phyloP scores from a whole-genome alignment of 2,113 vertebrate genomes.

The Myotis davidii region DNA sequence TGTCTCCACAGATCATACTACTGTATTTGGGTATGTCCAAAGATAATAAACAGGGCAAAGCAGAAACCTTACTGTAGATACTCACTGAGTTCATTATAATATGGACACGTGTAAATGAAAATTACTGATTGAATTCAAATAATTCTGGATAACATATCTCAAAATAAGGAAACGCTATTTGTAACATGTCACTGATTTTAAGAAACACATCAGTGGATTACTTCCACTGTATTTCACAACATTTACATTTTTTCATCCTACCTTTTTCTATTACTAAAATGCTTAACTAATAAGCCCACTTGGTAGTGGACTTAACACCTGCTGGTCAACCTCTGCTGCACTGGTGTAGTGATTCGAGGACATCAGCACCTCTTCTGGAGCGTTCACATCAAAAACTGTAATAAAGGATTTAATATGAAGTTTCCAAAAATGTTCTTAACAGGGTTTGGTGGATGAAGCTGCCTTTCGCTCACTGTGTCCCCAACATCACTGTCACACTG shows the following conservation, averaged over 20 bases:
- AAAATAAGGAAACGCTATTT: not conserved
- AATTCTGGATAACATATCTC: not conserved
- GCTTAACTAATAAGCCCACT: not conserved
- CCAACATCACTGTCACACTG: too few relatives aligned
- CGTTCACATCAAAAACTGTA: not conserved
- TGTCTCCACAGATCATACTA: not conserved
- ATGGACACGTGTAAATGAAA: not conserved
- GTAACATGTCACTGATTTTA: not conserved
- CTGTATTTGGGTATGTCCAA: not conserved
- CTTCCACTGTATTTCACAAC: not conserved
- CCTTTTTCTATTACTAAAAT: not conserved
- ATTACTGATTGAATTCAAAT: not conserved
- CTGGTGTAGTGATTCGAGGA: not conserved
- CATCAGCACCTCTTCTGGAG: not conserved
- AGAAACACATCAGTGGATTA: not conserved
- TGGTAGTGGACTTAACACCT: not conserved
- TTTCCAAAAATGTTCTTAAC: not conserved
- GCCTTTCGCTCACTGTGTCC: not conserved
- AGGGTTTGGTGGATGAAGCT: not conserved
- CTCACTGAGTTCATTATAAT: not conserved
- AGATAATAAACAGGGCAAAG: not conserved
- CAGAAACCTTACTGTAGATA: not conserved
- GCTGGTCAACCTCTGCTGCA: not conserved
- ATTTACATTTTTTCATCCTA: not conserved
- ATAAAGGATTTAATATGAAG: not conserved